These are phyloP conservation scores for Shinisaurus crocodilurus DNA, from an alignment of 2,113 vertebrate genomes.

Conservation along the genomic window DNA sequence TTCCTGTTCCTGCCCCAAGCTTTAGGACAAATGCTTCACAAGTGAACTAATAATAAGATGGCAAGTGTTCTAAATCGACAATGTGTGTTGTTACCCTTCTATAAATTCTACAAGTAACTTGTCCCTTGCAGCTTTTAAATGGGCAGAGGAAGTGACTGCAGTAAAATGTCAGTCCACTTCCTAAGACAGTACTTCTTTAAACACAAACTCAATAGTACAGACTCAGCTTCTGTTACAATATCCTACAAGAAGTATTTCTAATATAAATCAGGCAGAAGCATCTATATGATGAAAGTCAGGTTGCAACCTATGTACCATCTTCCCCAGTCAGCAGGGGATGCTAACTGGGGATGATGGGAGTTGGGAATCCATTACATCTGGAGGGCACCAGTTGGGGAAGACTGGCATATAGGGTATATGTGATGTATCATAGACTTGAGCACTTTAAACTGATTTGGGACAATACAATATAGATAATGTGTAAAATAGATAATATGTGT, in stretches of 20 bases:
- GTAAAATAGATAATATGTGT: too few species aligned
- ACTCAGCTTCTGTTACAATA: background rate
- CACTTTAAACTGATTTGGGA: background rate
- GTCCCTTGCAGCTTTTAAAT: conserved; percentile 40
- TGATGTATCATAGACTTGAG: background rate
- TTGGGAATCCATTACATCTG: too few species aligned
- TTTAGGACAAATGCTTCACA: conserved; percentile 33
- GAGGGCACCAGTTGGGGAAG: too few species aligned
- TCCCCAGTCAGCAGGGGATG: background rate
- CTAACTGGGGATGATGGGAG: too few species aligned
- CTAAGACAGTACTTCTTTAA: conserved; percentile 1
- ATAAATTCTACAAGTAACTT: conserved; percentile 45
- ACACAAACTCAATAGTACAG: background rate
- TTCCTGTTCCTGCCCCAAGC: conserved; percentile 11
- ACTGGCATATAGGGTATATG: too few species aligned
- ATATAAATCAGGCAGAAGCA: background rate
- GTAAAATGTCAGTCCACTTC: conserved; percentile 12
- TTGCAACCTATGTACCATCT: background rate
- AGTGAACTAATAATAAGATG: conserved; percentile 16
- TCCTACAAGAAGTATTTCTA: background rate
- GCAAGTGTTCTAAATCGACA: conserved; percentile 41
- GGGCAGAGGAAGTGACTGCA: conserved; percentile 16
- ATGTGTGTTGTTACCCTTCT: background rate
- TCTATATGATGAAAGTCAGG: background rate
- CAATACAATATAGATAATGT: background rate